phyloP scores from a whole-genome alignment of 35 echinoderm and acorn worm genomes.

The Lytechinus variegatus region DNA sequence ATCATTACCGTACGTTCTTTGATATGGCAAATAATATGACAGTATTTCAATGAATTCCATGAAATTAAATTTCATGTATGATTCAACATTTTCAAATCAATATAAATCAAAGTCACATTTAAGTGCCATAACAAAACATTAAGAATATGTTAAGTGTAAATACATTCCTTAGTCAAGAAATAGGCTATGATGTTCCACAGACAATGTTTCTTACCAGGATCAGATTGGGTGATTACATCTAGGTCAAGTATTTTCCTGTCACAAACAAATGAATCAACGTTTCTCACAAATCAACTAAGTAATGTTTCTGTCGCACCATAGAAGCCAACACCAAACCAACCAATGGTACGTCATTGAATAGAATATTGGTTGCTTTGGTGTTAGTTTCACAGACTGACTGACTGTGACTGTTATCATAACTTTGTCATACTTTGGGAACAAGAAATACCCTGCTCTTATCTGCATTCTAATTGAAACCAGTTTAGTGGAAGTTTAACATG shows the following conservation, averaged over 20 bases:
- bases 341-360: no score
- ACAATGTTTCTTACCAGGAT: conserved; percentile 59
- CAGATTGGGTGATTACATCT: conserved; percentile 60
- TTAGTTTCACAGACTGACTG: no score
- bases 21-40: background rate
- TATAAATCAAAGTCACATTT: background rate
- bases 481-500: no score
- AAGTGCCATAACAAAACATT: background rate
- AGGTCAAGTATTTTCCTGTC: conserved; percentile 61
- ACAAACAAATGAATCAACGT: conserved; percentile 4
- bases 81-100: no score
- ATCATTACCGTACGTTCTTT: background rate
- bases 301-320: no score
- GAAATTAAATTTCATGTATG: background rate
- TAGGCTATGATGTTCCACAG: background rate
- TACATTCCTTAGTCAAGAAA: background rate
- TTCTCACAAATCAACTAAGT: background rate
- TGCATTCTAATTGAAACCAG: no score
- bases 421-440: no score
- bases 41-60: background rate
- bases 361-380: no score
- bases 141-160: background rate
- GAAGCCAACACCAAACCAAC: no score
- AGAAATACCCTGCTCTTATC: no score
- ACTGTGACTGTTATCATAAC: no score